These are phyloP conservation scores for Polymixis flavicincta DNA, from an alignment of 2,888 invertebrate species.

Conservation along the genomic window DNA sequence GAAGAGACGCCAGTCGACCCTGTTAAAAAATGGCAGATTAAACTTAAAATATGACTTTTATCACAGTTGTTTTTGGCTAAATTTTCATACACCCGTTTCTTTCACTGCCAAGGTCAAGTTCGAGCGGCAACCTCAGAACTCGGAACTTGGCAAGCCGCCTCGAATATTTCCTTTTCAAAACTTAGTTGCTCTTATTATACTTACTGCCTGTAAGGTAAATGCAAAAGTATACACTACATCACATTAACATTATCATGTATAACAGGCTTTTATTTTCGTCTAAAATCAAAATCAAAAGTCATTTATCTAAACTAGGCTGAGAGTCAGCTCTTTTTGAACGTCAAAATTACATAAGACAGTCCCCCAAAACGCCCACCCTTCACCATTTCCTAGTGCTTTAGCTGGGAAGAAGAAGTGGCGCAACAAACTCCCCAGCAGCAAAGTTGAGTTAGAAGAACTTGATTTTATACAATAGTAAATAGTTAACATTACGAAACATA, in stretches of 20 bases:
- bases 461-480: too few relatives aligned
- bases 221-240: slow-evolving; percentile 10
- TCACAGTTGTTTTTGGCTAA: slow-evolving; percentile 8
- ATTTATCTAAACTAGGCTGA: too few relatives aligned
- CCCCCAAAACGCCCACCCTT: too few relatives aligned
- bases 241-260: background rate
- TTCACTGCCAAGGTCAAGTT: slow-evolving; percentile 36
- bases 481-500: too few relatives aligned
- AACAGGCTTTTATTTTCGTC: background rate
- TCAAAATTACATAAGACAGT: too few relatives aligned
- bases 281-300: too few relatives aligned
- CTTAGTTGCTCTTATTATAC: background rate
- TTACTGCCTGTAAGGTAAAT: too few relatives aligned
- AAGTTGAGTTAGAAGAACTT: too few relatives aligned
- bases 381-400: too few relatives aligned
- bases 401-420: too few relatives aligned
- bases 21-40: background rate
- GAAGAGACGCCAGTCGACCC: background rate
- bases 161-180: slow-evolving; percentile 3
- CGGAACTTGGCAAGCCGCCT: slow-evolving; percentile 42
- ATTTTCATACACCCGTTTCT: background rate
- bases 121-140: slow-evolving; percentile 5
- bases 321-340: too few relatives aligned
- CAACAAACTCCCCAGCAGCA: too few relatives aligned
- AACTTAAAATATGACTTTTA: background rate